These are phyloP conservation scores for Drosophila nr. medialis DNA, from an alignment of 2,888 invertebrate genomes.

Conservation along the genomic window DNA sequence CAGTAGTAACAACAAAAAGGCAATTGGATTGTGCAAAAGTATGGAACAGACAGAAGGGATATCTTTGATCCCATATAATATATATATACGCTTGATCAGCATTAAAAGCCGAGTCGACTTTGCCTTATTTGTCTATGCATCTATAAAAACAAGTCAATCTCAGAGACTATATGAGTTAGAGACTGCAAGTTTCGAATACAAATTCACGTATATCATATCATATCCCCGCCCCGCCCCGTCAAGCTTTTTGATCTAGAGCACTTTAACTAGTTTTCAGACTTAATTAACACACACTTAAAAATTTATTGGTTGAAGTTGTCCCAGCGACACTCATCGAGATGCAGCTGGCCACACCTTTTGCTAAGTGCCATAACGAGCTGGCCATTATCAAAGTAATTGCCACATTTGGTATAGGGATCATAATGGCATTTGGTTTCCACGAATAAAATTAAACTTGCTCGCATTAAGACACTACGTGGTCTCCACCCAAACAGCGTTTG, in stretches of 20 bases:
- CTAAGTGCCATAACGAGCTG: constrained; percentile 27
- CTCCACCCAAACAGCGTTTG: background rate
- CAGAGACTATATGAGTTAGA: background rate
- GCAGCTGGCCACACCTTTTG: constrained; percentile 27
- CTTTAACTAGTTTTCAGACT: background rate
- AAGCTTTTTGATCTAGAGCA: background rate
- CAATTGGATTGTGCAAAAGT: background rate
- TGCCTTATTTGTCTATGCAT: accelerated
- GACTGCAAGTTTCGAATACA: background rate
- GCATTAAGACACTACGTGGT: background rate
- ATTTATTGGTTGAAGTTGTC: constrained; percentile 36
- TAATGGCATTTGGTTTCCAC: constrained; percentile 26
- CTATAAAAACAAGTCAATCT: background rate
- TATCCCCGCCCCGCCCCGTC: too few species aligned
- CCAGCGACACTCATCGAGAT: constrained; percentile 25
- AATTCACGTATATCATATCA: background rate
- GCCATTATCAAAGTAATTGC: constrained; percentile 43
- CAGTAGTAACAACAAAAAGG: background rate
- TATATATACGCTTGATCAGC: background rate
- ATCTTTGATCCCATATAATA: background rate
- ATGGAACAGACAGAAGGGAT: background rate
- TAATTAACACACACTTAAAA: constrained; percentile 29
- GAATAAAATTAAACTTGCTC: background rate
- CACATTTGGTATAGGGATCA: constrained; percentile 13
- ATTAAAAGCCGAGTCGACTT: background rate